Evolutionary conservation across 2,888 invertebrate species (phyloP).

Genomic region (Automeris io): DNA sequence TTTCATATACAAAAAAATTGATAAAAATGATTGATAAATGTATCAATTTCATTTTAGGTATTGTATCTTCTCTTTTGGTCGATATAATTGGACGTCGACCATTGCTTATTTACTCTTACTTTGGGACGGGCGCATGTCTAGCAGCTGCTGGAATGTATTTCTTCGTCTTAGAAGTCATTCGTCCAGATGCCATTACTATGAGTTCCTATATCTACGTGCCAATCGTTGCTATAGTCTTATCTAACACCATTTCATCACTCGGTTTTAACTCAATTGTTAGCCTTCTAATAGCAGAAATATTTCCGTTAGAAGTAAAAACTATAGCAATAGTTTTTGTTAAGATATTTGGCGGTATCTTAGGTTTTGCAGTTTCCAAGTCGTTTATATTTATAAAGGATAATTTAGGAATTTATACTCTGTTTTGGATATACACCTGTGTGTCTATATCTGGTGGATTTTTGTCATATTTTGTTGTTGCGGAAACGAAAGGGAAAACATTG

Average conservation of each 20-base stretch:
- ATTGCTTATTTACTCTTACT: slow-evolving; percentile 45
- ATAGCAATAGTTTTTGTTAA: slow-evolving; percentile 61
- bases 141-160: slow-evolving; percentile 40
- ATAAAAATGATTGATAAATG: too few relatives aligned
- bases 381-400: slow-evolving; percentile 59
- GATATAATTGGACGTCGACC: slow-evolving; percentile 51
- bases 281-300: slow-evolving; percentile 69
- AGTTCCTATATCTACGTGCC: slow-evolving; percentile 30
- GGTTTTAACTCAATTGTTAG: slow-evolving; percentile 62
- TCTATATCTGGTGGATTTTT: slow-evolving; percentile 57
- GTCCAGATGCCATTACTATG: slow-evolving; percentile 13
- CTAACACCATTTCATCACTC: slow-evolving; percentile 34
- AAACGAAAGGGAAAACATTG: slow-evolving; percentile 61
- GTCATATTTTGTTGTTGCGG: slow-evolving; percentile 46
- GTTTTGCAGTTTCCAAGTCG: slow-evolving; percentile 54
- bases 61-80: slow-evolving; percentile 34
- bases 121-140: slow-evolving; percentile 35
- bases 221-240: slow-evolving; percentile 46
- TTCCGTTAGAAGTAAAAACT: slow-evolving; percentile 70
- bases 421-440: slow-evolving; percentile 57
- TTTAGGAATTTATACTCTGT: slow-evolving; percentile 54
- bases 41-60: slow-evolving; percentile 24
- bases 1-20: too few relatives aligned
- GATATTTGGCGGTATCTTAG: slow-evolving; percentile 56
- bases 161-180: slow-evolving; percentile 25